Evolutionary conservation across 2,888 invertebrate species (phyloP).

Genomic region (Gari tellinella): DNA sequence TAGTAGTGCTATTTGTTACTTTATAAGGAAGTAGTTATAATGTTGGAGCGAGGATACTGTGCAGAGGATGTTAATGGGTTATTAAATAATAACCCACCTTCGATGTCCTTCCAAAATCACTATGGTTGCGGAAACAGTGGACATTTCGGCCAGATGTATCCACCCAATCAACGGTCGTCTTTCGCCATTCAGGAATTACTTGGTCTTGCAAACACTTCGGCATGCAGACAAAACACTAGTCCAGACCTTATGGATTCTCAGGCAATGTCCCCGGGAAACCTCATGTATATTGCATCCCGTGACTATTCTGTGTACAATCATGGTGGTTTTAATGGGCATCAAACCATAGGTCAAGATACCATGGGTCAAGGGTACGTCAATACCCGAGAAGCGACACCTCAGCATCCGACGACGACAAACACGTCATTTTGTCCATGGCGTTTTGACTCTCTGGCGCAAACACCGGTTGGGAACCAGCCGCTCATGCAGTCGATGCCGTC

Average conservation of each 20-base stretch:
- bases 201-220: constrained; percentile 85
- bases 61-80: constrained; percentile 61
- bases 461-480: constrained; percentile 39
- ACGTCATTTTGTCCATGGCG: constrained; percentile 74
- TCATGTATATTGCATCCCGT: constrained; percentile 55
- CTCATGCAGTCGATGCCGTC: constrained; percentile 43
- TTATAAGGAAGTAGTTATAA: constrained; percentile 31
- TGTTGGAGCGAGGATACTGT: constrained; percentile 55
- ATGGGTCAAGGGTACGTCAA: constrained; percentile 37
- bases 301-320: constrained; percentile 42
- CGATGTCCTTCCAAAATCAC: constrained; percentile 65
- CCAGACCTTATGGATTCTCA: constrained; percentile 69
- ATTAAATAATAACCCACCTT: constrained; percentile 52
- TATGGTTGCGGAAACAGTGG: constrained; percentile 59
- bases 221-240: constrained; percentile 70
- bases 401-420: constrained; percentile 50
- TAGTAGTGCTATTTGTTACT: background rate
- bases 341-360: constrained; percentile 27
- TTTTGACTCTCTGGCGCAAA: constrained; percentile 63
- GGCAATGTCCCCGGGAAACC: constrained; percentile 54
- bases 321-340: constrained; percentile 25
- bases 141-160: constrained; percentile 71
- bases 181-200: constrained; percentile 95
- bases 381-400: constrained; percentile 52
- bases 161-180: constrained; percentile 89